Conservation (phyloP, 1,140 invertebrate species). For the Anthonomus grandis region DNA sequence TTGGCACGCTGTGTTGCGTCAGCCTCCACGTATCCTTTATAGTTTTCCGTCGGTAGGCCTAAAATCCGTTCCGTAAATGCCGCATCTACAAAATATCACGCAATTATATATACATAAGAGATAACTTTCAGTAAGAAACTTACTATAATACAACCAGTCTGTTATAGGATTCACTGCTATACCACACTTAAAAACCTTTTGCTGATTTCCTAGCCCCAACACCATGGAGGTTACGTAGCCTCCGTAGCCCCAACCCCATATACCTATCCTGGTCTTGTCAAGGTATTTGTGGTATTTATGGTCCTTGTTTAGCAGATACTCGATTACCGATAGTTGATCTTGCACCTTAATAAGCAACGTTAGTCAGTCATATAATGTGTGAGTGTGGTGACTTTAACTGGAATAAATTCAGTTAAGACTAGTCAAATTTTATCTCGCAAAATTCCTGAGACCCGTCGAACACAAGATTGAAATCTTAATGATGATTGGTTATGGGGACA, state of each 20-base stretch:
- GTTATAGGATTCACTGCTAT: conserved; percentile 90
- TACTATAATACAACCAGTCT: conserved; percentile 94
- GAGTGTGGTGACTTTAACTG: too few species aligned
- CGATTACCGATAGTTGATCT: conserved; percentile 61
- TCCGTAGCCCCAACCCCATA: conserved; percentile 98
- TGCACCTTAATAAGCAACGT: too few species aligned
- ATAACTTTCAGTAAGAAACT: conserved; percentile 45
- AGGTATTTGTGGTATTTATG: conserved; percentile 65
- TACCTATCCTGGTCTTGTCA: conserved; percentile 79
- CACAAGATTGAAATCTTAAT: neutral
- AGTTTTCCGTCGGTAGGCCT: conserved; percentile 83
- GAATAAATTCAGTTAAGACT: too few species aligned
- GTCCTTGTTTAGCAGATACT: conserved; percentile 71
- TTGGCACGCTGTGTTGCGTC: conserved; percentile 83
- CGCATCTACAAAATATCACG: conserved; percentile 72
- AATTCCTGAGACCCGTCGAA: neutral
- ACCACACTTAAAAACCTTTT: conserved; percentile 85
- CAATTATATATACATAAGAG: too few species aligned
- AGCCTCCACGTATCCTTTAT: conserved; percentile 87
- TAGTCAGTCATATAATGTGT: too few species aligned
- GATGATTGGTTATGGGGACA: neutral
- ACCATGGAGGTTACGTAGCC: conserved; percentile 89
- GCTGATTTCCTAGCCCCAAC: conserved; percentile 79
- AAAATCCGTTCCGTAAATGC: conserved; percentile 92
- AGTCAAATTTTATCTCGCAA: too few species aligned